Base-by-base conservation (phyloP, 2,797 vertebrate species). In the Limnodromus scolopaceus region DNA sequence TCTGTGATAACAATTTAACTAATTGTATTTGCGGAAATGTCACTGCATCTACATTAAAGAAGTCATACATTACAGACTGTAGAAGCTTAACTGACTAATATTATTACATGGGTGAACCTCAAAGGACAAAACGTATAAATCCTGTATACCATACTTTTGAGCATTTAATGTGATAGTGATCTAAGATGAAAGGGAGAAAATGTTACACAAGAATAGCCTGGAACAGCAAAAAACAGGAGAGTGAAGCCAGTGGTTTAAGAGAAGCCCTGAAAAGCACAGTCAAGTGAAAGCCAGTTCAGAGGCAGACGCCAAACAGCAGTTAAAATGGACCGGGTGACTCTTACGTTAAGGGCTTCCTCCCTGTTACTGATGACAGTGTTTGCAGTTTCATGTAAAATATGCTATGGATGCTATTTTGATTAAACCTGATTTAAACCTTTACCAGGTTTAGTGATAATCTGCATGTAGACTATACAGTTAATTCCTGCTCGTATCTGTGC, bases 361-460 rank as follows among this genome's bases (percentile, higher is more conserved):
- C 48, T 87, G 25, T 83, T 71, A 43, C 0, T 17, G 38, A 71
- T 3, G 18, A 39, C 28, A 68, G 13, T 28, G 24, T 54, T 77
- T 80, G 58, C 58, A 84, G 51, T 8, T 77, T 49, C 38, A 43
- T 5, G n/a, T 46, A 72, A 89, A 92, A 94, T 63, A 81, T 4
- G 22, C 32, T 69, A 64, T 32, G 38, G 54, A 80, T 66, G 69
- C 27, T 77, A 58, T 68, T 91, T 91, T 83, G 48, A 74, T 78
- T 71, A 85, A 83, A 84, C 18, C 18, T 49, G 22, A 84, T 74
- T 90, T 70, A 86, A 88, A 93, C 57, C 74, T 82, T 82, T 32
- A 82, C 32, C 51, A 89, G 70, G 60, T 93, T 84, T 80, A 87
- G 54, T 58, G 72, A 87, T 75, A 89, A 91, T 54, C 78, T 71